Conservation (phyloP, 2,888 invertebrate species). For the Malthinus seriepunctatus region DNA sequence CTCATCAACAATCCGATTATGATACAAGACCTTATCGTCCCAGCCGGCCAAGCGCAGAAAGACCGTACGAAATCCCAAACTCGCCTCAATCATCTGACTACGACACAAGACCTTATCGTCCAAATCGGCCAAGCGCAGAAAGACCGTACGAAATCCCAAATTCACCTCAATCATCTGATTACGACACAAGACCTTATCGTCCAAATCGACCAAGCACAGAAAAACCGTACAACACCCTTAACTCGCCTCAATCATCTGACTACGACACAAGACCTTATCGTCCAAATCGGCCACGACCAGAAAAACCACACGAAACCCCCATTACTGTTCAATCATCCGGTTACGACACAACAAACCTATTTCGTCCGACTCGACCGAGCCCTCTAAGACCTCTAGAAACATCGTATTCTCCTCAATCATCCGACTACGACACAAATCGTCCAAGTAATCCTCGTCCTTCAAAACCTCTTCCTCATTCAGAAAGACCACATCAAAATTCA, state of each 20-base stretch:
- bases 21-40: constrained; percentile 1
- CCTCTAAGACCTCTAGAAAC: not conserved
- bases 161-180: constrained; percentile 7
- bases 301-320: not conserved
- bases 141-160: constrained; percentile 6
- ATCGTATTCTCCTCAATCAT: not conserved
- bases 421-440: not conserved
- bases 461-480: not conserved
- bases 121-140: not conserved
- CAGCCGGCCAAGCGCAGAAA: not conserved
- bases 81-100: not conserved
- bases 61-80: not conserved
- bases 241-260: not conserved
- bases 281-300: not conserved
- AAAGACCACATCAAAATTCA: not conserved
- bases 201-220: constrained; percentile 1
- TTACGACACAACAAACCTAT: not conserved
- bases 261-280: constrained; percentile 1
- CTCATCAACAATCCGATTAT: not conserved
- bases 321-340: not conserved
- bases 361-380: not conserved
- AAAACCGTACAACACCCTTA: not conserved
- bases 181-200: constrained; percentile 2
- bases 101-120: not conserved
- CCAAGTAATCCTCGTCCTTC: too few relatives aligned